Conservation (phyloP, 2,113 vertebrate genomes). For the Meriones unguiculatus region DNA sequence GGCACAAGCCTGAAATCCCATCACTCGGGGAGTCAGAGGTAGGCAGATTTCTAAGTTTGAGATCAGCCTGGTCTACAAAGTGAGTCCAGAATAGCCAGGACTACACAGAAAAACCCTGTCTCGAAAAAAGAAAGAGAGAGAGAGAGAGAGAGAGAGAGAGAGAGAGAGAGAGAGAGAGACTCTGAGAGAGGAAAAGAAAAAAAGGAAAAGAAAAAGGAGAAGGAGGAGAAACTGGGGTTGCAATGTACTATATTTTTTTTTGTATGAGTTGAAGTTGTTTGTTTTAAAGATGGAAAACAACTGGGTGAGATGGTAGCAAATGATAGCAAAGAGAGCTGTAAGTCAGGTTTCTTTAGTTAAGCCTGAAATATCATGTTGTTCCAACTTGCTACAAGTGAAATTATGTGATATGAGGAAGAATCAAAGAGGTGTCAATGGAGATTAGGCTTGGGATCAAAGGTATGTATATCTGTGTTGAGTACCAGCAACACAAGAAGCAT, state of each 20-base stretch:
- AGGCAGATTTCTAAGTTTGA: too few relatives aligned
- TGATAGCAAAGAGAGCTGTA: neutral
- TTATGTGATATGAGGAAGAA: neutral
- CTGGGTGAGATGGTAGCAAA: neutral
- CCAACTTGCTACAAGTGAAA: neutral
- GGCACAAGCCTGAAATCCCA: too few relatives aligned
- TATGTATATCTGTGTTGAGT: neutral
- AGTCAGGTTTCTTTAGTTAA: neutral
- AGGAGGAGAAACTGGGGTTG: neutral
- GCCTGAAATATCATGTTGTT: neutral
- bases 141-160: too few relatives aligned
- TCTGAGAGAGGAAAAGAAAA: too few relatives aligned
- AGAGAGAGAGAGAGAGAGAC: too few relatives aligned
- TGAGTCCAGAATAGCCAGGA: too few relatives aligned
- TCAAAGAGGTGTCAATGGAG: neutral
- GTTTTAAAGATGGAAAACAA: neutral
- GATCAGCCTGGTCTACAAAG: too few relatives aligned
- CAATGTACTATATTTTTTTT: neutral
- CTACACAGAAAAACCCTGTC: too few relatives aligned
- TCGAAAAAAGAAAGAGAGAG: too few relatives aligned
- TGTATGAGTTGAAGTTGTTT: neutral
- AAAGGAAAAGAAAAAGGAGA: too few relatives aligned
- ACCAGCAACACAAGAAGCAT: slow-evolving; percentile 36
- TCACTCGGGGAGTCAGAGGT: too few relatives aligned
- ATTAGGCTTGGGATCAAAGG: neutral